phyloP scores from a whole-genome alignment of 2,888 invertebrate species.

The Frankliniella fusca region DNA sequence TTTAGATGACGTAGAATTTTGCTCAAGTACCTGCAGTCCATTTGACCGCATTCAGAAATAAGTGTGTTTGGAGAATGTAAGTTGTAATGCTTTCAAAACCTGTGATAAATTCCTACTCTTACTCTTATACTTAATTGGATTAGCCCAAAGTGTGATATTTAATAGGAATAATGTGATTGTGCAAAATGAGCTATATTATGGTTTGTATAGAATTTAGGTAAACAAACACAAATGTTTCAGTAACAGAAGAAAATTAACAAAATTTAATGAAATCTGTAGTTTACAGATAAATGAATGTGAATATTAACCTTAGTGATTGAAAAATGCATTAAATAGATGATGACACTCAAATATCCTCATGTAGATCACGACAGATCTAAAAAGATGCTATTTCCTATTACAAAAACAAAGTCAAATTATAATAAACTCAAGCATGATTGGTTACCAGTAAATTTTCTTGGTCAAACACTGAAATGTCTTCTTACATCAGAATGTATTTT shows the following conservation, averaged over 20 bases:
- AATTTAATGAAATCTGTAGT: neutral
- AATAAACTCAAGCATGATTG: neutral
- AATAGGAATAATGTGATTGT: too few species aligned
- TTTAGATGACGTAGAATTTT: neutral
- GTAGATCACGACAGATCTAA: neutral
- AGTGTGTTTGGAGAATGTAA: neutral
- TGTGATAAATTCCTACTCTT: neutral
- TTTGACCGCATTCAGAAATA: neutral
- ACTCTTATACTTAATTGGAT: neutral
- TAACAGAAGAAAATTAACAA: neutral
- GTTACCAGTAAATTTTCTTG: neutral
- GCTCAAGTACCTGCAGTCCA: neutral
- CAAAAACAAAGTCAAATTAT: neutral
- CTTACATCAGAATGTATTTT: neutral
- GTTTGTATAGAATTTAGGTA: neutral
- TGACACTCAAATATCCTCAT: too few species aligned
- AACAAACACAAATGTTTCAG: neutral
- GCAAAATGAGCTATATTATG: too few species aligned
- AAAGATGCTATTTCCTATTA: neutral
- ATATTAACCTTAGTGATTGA: neutral
- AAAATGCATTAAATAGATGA: neutral
- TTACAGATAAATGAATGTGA: neutral
- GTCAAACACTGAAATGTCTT: neutral
- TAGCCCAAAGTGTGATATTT: too few species aligned
- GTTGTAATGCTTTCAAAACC: neutral